Conservation (phyloP, 1,140 invertebrate genomes). For the Hyposmocoma kahamanoa region DNA sequence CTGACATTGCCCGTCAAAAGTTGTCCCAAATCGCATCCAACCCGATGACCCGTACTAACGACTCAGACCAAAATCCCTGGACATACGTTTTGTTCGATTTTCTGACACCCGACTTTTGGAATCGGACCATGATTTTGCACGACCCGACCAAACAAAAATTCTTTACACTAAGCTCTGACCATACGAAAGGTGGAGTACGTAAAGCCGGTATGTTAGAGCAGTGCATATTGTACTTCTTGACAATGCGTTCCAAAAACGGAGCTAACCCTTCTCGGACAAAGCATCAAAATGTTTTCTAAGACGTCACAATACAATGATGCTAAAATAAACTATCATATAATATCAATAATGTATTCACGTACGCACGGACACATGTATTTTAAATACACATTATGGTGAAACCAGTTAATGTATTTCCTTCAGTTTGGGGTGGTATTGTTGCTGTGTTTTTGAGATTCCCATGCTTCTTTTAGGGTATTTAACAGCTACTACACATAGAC, state of each 20-base stretch:
- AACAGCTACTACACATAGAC: too few species aligned
- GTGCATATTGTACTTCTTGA: too few species aligned
- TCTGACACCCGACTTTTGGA: conserved; percentile 22
- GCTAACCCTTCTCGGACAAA: conserved; percentile 34
- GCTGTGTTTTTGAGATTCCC: conserved; percentile 60
- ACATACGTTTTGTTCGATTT: conserved; percentile 45
- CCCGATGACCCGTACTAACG: conserved; percentile 64
- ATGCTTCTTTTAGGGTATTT: conserved; percentile 36
- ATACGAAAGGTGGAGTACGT: too few species aligned
- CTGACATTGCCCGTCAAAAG: conserved; percentile 59
- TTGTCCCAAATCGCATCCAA: conserved; percentile 67
- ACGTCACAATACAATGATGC: conserved; percentile 39
- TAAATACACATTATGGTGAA: conserved; percentile 68
- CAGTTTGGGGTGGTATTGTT: conserved; percentile 45
- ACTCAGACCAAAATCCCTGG: conserved; percentile 61
- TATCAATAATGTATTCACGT: conserved; percentile 68
- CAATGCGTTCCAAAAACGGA: conserved; percentile 24
- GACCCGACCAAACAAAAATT: too few species aligned
- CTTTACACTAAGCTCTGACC: too few species aligned
- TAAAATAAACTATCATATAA: conserved; percentile 73
- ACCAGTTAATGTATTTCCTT: conserved; percentile 57
- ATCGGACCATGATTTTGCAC: too few species aligned
- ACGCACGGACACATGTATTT: conserved; percentile 67
- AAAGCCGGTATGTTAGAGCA: too few species aligned
- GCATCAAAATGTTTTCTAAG: conserved; percentile 45